Evolutionary conservation across 2,888 invertebrate species (phyloP).

Genomic region (Seira musarum): DNA sequence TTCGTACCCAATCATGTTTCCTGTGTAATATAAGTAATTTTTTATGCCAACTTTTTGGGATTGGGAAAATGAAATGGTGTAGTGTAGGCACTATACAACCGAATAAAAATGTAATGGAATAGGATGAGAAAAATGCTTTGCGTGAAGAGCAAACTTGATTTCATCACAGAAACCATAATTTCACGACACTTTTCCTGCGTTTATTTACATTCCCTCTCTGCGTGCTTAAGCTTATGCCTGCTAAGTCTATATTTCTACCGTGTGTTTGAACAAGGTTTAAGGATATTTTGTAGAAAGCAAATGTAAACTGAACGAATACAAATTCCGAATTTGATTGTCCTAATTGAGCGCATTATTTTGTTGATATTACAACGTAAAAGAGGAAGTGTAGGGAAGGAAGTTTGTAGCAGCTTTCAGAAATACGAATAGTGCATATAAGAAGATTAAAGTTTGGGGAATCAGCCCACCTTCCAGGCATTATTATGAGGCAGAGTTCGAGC

Average conservation of each 20-base stretch:
- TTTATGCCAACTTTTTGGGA: too few relatives aligned
- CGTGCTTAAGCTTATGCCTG: background rate
- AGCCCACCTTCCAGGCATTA: background rate
- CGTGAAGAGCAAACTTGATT: background rate
- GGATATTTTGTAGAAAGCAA: background rate
- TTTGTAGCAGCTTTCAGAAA: background rate
- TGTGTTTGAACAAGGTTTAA: too few relatives aligned
- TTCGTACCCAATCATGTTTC: too few relatives aligned
- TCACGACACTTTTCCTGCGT: background rate
- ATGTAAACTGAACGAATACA: background rate
- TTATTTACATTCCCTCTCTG: background rate
- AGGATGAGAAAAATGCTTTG: too few relatives aligned
- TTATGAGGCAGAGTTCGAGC: background rate
- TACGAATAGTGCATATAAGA: background rate
- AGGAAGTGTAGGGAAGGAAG: background rate
- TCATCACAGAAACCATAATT: conserved; percentile 3
- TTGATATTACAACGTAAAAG: background rate
- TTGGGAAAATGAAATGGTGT: too few relatives aligned
- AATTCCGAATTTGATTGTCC: background rate
- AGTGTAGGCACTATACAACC: too few relatives aligned
- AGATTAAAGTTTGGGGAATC: background rate
- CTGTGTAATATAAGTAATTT: too few relatives aligned
- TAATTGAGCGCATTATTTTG: background rate
- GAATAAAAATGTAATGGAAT: background rate
- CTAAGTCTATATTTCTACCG: too few relatives aligned